Evolutionary conservation across 2,888 invertebrate species (phyloP), one percentile per base, ranked within the genome.

Genomic region (Dendrolimus pini): DNA sequence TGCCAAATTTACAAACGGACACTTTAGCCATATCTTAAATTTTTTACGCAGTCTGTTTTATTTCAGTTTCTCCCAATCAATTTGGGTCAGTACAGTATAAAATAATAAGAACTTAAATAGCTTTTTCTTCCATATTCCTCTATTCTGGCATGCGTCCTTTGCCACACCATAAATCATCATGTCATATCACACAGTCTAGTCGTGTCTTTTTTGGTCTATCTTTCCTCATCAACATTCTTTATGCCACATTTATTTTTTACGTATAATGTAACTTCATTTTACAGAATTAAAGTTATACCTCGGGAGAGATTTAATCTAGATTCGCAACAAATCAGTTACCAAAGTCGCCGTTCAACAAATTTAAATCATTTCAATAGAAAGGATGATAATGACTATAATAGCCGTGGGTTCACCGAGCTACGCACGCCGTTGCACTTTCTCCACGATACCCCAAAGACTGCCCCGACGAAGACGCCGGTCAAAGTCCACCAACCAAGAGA

Each of bases 351-450:
- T 54, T 77, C 78, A 12, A 61, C 70, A 52, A 58, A 59, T 53
- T 64, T 59, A 52, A 65, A 76, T 60, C 70, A 67, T 9, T 58
- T 67, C 56, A 69, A 61, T 59, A 72, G 64, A 42, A 75, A 68
- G 61, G 71, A 87, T 87, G 86, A 82, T 87, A 72, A 82, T 82
- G 80, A 82, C 78, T 63, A 83, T 87, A 60, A 73, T 85, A 77
- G 83, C 82, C 63, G 81, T 78, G 61, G 85, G 83, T 6, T 75
- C 79, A 7, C 69, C 72, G 58, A 71, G 66, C 57, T 74, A 78
- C 73, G 69, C 62, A 13, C 79, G 72, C 62, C 77, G 73, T 18
- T 74, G 71, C 74, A 77, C 69, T 55, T 69, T 77, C 47, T 73
- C 67, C 61, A 75, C 70, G 61, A 73, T 73, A 53, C 73, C 75